Evolutionary conservation across 2,113 vertebrate genomes (phyloP), one percentile per base, ranked within the genome.

Genomic region (Rhodinocichla rosea): DNA sequence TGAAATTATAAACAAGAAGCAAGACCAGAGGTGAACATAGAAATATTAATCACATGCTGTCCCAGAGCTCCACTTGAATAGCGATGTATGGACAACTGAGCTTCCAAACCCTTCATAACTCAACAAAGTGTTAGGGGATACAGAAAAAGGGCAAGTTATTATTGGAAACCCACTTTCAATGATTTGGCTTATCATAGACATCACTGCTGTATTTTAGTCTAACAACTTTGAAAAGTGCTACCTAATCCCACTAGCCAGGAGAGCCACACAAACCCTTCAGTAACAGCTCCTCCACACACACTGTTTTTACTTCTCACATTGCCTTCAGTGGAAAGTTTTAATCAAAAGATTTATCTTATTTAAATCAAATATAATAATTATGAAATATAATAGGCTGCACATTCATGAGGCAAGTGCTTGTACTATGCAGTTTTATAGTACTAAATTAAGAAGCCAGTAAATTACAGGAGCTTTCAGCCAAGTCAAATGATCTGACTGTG

Each of bases 401-500:
- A 44, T 88, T 88, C 80, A 73, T 35, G 30, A 93, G 67, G 82
- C 32, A 80, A 85, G 74, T 42, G 60, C 15, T 75, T 45, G 53
- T 60, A 92, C 52, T 55, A 24, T 4, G 10, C 40, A 55, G 14
- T 50, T 90, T 90, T 63, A 89, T 26, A 80, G 30, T 52, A 90
- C 91, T 91, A 74, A 91, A 92, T 62, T 91, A 90, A 95, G 42
- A 27, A 87, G 42, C 19, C 35, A 80, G 55, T 73, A 90, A 95
- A 59, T 79, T 70, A 95, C 73, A 94, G 55, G 10, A 91, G 40
- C 75, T 70, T 92, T 56, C 90, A 95, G 67, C 55, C 68, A 77
- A 90, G 91, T 90, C 59, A 96, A 92, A 77, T 63, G 90, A 88
- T 95, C 92, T 80, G 78, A 69, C 93, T 80, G 45, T 62, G 79